Conservation (phyloP, 2,113 vertebrate species). For the Cottus gobio region DNA sequence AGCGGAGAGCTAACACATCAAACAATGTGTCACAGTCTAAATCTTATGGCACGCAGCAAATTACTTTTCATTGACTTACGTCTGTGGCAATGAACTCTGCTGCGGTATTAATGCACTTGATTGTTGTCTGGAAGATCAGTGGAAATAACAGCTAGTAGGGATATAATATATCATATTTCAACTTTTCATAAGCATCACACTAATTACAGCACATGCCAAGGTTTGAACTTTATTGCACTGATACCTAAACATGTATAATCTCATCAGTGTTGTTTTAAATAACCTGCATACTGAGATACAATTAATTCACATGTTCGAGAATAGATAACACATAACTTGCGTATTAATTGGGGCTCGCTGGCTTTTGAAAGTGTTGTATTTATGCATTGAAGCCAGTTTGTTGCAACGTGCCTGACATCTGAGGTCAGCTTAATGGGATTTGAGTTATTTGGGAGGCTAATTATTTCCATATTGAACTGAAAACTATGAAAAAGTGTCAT, state of each 20-base stretch:
- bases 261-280: background rate
- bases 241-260: background rate
- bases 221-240: background rate
- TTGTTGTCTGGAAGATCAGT: constrained; percentile 84
- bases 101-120: constrained; percentile 84
- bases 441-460: background rate
- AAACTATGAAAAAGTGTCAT: background rate
- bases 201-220: background rate
- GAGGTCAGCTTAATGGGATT: background rate
- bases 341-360: background rate
- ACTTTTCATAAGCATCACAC: background rate
- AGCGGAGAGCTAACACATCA: constrained; percentile 58
- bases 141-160: constrained; percentile 84
- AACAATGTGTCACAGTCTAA: constrained; percentile 54
- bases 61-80: constrained; percentile 76
- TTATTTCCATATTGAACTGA: background rate
- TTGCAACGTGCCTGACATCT: background rate
- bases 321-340: background rate
- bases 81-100: constrained; percentile 87
- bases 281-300: background rate
- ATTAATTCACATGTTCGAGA: background rate
- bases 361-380: background rate
- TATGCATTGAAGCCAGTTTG: background rate
- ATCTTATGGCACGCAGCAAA: constrained; percentile 41
- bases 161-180: background rate